Base-by-base conservation (phyloP, 1,140 invertebrate species). In the Apocrypta bakeri region DNA sequence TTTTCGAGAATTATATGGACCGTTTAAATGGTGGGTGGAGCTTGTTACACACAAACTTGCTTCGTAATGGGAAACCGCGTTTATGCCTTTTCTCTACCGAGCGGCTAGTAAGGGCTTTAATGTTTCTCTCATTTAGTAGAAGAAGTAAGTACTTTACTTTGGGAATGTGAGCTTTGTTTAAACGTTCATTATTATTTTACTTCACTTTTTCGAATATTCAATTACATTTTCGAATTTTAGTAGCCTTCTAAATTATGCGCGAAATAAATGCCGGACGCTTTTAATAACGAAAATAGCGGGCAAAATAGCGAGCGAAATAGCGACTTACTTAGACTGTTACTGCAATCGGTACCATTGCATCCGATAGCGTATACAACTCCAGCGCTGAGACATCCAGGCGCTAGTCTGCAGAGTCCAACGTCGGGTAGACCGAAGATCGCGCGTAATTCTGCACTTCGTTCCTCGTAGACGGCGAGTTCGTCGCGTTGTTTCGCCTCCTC, bases 381-480 rank as follows among this genome's bases (percentile, higher is more conserved):
- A n/a, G 66, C 21, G 9, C 17, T 29, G 17, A 77, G 72, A 29
- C 66, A 82, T 14, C 68, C 74, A 0, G 80, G 72, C 9, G 37
- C 33, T 17, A 74, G 69, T 1, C 27, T 40, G 61, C 84, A 83
- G 68, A 87, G 86, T 29, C 33, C 82, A 4, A 86, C 84, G 24
- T 85, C 81, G 1, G 87, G 85, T 2, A 86, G 72, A 0, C 80
- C 37, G 31, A 88, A 87, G 24, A 88, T 85, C 14, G 88, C 87
- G 31, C 75, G 68, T 27, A 79, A 29, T 48, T 82, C 79, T 31
- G 78, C 64, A 77, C 84, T 40, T 71, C 84, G 56, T 24, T 75
- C 64, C 61, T 24, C 42, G 81, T 83, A 83, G 11, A 8, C 61
- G 29, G 29, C 76, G n/a, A 14, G 14, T 0, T 37, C 37, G 77